A percentile compares a stretch with the other conserved stretches of the same genome.
Evolutionary conservation across 2,113 vertebrate species (phyloP).

Genomic region (Jaculus jaculus): DNA sequence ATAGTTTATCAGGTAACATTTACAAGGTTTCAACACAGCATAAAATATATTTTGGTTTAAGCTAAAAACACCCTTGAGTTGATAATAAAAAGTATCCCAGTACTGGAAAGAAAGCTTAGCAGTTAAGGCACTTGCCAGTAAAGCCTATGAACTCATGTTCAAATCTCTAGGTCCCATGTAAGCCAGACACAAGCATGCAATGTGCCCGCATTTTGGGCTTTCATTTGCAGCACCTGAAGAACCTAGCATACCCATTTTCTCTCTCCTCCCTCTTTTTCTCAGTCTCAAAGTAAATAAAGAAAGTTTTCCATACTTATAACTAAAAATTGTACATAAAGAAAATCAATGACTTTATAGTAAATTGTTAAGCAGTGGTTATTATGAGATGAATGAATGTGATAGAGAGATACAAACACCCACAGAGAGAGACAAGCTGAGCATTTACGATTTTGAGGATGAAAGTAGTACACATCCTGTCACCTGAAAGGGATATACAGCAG

Average conservation of each 20-base stretch:
- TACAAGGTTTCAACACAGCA: not conserved
- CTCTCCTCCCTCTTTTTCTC: too few relatives aligned
- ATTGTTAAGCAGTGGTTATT: not conserved
- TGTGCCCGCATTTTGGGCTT: too few relatives aligned
- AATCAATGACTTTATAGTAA: not conserved
- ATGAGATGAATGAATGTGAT: not conserved
- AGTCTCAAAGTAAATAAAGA: too few relatives aligned
- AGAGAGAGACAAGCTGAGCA: not conserved
- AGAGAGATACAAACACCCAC: not conserved
- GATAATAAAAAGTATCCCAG: not conserved
- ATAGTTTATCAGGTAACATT: not conserved
- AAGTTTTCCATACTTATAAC: not conserved
- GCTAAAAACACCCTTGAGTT: not conserved
- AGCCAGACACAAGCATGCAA: too few relatives aligned
- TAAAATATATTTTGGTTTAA: not conserved
- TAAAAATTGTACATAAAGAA: not conserved
- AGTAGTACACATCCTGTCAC: not conserved
- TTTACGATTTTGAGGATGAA: not conserved
- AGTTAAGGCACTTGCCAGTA: too few relatives aligned
- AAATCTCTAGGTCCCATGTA: too few relatives aligned
- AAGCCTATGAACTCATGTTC: too few relatives aligned
- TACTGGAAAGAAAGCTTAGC: too few relatives aligned
- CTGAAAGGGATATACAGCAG: not conserved
- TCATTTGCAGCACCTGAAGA: too few relatives aligned
- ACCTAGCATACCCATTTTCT: too few relatives aligned